Percentiles rank a stretch among this genome's conserved stretches.
These are phyloP conservation scores for Drosophila parthenogenetica DNA, from an alignment of 2,888 invertebrate genomes.

Conservation along the genomic window DNA sequence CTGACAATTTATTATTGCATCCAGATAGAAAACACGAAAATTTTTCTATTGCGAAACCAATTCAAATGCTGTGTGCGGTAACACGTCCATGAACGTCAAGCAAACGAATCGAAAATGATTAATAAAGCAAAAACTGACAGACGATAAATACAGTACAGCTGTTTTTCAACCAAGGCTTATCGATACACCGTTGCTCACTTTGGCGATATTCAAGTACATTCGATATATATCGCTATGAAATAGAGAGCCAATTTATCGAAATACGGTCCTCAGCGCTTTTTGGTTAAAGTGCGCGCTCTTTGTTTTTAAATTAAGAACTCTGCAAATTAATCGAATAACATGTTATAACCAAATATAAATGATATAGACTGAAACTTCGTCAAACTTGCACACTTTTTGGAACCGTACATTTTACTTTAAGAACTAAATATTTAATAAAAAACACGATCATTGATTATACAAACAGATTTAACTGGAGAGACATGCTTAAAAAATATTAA, in stretches of 20 bases:
- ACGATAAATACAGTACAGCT: conserved; percentile 51
- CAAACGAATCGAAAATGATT: conserved; percentile 75
- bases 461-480: background rate
- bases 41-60: conserved; percentile 74
- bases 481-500: conserved; percentile 1
- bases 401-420: background rate
- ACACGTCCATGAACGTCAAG: conserved; percentile 70
- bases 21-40: conserved; percentile 69
- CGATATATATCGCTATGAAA: conserved; percentile 10
- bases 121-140: conserved; percentile 60
- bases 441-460: background rate
- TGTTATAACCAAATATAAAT: no score
- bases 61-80: conserved; percentile 66
- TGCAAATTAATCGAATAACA: no score
- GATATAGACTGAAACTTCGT: no score
- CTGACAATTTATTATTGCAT: conserved; percentile 69
- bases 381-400: no score
- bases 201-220: background rate
- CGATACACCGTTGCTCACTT: conserved; percentile 9
- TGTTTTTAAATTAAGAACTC: no score
- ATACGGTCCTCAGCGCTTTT: background rate
- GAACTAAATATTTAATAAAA: background rate
- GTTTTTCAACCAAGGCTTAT: conserved; percentile 28
- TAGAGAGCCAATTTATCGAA: background rate
- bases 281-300: background rate